phyloP scores from a whole-genome alignment of 2,113 vertebrate genomes.

The Scolopax mira region DNA sequence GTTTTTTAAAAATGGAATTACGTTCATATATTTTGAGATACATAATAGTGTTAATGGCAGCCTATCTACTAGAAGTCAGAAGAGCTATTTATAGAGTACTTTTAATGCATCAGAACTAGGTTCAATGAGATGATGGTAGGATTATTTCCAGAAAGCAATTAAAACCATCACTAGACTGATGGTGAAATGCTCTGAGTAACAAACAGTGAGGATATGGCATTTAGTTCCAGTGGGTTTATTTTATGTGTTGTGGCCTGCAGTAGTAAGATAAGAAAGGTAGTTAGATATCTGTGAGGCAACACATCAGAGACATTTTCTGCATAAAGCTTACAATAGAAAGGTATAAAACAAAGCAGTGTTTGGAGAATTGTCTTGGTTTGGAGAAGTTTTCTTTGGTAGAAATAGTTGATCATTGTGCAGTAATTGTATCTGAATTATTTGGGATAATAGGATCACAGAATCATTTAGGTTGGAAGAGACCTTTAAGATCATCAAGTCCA shows the following conservation, averaged over 20 bases:
- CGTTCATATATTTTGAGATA: conserved; percentile 43
- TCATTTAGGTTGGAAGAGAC: neutral
- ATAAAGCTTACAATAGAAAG: neutral
- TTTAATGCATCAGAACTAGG: conserved; percentile 60
- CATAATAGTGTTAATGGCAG: conserved; percentile 11
- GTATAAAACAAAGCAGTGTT: neutral
- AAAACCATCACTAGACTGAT: conserved; percentile 47
- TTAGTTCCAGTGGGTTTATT: conserved; percentile 55
- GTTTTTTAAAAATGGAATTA: neutral
- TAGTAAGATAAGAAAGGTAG: conserved; percentile 51
- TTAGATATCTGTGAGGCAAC: conserved; percentile 16
- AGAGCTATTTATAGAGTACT: conserved; percentile 63
- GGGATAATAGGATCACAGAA: neutral
- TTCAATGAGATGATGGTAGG: conserved; percentile 59
- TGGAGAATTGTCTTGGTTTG: neutral
- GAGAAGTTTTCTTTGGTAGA: neutral
- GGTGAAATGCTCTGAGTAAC: conserved; percentile 58
- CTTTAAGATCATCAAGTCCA: neutral
- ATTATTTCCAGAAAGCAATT: conserved; percentile 74
- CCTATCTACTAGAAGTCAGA: conserved; percentile 37
- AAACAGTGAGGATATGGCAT: conserved; percentile 35
- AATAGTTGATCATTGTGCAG: neutral
- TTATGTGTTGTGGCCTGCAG: conserved; percentile 55
- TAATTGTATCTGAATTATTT: neutral
- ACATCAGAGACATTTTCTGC: neutral